Base-by-base conservation (phyloP, 1,140 invertebrate species). In the Heterodera carotae region DNA sequence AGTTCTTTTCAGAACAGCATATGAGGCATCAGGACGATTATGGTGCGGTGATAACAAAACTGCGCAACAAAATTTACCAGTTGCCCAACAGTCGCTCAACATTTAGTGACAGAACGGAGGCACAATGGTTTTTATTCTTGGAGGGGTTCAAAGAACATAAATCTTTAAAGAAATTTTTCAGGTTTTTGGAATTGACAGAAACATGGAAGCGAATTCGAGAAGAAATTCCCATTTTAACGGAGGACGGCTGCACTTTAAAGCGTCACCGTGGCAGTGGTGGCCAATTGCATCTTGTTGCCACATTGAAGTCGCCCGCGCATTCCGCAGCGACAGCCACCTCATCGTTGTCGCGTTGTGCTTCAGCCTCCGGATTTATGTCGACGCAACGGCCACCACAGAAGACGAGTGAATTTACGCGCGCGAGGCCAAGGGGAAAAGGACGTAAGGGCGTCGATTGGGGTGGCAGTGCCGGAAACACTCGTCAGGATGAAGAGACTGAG, bases 241-340 rank as follows among this genome's bases (percentile, higher is more conserved):
- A 74, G 27, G 71, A 74, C 25, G 71, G 71, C 0, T 74, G 71
- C 25, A 74, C 71, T 7, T 62, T 74, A 18, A 74, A 60, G 36
- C 36, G 31, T 15, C 59, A 74, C 1, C 64, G 64, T 33, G 25
- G 48, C 5, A 43, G 31, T 56, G 22, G 36, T 71, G 39, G 31
- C 25, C 22, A n/a, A 2, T 43, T 31, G 22, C 27, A 36, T 15
- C n/a, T 3, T 29, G 29, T 36, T 15, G 34, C 25, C 10, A 34
- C 34, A 8, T 43, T 36, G 2, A 69, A 69, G 15, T 22, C 27
- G 12, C 33, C 48, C 5, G n/a, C 27, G 12, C 48, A 56, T 56
- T 22, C 39, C 12, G 39, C 15, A 53, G 56, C 15, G 34, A 43
- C 27, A 18, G 18, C 27, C 27, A 27, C 68, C 10, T 22, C 39